These are phyloP conservation scores for Euphonia xanthogaster DNA, from an alignment of 2,797 vertebrate genomes.

Conservation along the genomic window DNA sequence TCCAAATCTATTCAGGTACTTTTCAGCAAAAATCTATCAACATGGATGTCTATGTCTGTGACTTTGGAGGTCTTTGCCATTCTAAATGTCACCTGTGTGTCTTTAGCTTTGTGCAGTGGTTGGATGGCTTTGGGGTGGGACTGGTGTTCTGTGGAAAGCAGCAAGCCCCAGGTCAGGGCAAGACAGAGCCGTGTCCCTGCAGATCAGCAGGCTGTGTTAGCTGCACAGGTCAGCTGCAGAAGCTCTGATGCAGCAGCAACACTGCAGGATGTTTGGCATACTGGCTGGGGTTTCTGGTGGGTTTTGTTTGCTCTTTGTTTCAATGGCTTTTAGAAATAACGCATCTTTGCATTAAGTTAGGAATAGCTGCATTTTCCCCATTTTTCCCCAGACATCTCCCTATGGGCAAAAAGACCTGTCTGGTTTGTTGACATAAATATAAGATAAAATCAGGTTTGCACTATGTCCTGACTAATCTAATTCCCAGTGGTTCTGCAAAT, in stretches of 20 bases:
- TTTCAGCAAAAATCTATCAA: not conserved
- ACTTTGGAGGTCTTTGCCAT: not conserved
- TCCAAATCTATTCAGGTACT: not conserved
- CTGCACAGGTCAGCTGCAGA: not conserved
- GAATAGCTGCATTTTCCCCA: not conserved
- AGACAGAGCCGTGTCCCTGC: accelerated
- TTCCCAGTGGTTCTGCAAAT: not conserved
- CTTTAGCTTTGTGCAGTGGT: not conserved
- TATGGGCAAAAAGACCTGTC: not conserved
- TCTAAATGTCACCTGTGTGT: not conserved
- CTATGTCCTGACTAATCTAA: not conserved
- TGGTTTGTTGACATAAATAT: not conserved
- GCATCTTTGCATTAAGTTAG: not conserved
- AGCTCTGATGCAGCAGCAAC: not conserved
- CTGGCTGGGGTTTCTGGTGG: not conserved
- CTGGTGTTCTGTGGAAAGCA: not conserved
- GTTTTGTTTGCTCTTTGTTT: not conserved
- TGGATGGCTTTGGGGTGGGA: not conserved
- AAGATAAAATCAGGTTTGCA: not conserved
- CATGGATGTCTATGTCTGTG: not conserved
- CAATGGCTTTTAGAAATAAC: not conserved
- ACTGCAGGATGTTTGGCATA: not conserved
- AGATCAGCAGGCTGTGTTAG: accelerated
- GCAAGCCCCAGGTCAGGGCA: not conserved
- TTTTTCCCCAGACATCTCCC: not conserved